These are phyloP conservation scores for Cryptocephalus moraei DNA, from an alignment of 2,888 invertebrate species.

Conservation along the genomic window DNA sequence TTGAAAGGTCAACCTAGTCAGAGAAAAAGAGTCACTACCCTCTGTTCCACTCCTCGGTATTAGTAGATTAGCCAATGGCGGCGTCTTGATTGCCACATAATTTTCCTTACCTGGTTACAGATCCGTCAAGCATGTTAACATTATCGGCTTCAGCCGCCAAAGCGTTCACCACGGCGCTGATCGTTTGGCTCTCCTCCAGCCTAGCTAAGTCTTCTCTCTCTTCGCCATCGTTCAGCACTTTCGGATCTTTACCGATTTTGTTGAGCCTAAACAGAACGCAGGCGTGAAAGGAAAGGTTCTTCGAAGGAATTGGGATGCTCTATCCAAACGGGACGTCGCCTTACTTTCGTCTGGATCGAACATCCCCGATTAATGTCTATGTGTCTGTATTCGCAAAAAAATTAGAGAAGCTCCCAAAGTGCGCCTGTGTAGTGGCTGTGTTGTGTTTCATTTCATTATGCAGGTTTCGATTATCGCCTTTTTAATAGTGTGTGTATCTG, in stretches of 20 bases:
- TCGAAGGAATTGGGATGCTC: not conserved
- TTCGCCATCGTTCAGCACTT: constrained; percentile 74
- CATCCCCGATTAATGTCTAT: no score
- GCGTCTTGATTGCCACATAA: no score
- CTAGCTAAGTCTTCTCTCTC: constrained; percentile 51
- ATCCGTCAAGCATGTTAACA: constrained; percentile 67
- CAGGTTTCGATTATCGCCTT: constrained; percentile 19
- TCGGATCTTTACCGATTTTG: constrained; percentile 97
- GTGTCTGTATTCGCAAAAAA: constrained; percentile 6
- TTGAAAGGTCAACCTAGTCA: no score
- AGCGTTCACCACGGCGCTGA: constrained; percentile 88
- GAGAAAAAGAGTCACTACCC: no score
- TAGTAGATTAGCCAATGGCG: no score
- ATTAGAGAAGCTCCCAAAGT: constrained; percentile 7
- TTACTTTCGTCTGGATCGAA: no score
- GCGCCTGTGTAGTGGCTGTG: not conserved
- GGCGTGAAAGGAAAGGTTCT: not conserved
- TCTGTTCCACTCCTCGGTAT: no score
- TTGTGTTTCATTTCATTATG: constrained; percentile 23
- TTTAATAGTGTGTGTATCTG: constrained; percentile 17
- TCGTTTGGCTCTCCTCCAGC: constrained; percentile 60
- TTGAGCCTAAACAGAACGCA: constrained; percentile 50
- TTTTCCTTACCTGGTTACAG: constrained; percentile 36
- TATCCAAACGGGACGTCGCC: no score
- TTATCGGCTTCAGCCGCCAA: constrained; percentile 85